Evolutionary conservation across 2,797 vertebrate genomes (phyloP).

Genomic region (Bradypus variegatus): DNA sequence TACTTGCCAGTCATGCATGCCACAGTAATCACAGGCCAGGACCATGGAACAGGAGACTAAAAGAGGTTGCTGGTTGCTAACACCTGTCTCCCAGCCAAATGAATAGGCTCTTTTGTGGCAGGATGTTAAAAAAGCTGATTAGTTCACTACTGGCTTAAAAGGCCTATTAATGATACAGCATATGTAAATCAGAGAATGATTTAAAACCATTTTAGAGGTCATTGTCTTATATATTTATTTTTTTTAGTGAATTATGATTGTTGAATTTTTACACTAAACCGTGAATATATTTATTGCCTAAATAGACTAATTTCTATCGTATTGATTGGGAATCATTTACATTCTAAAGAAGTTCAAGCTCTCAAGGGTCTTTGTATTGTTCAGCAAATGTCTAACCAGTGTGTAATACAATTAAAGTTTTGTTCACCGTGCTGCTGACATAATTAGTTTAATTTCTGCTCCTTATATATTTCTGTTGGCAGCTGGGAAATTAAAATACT

Average conservation of each 20-base stretch:
- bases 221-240: constrained; percentile 35
- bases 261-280: constrained; percentile 37
- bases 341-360: constrained; percentile 54
- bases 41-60: not conserved
- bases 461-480: constrained; percentile 61
- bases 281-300: constrained; percentile 35
- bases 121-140: constrained; percentile 51
- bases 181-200: constrained; percentile 46
- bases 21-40: not conserved
- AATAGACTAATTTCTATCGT: constrained; percentile 53
- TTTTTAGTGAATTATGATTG: constrained; percentile 27
- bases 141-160: constrained; percentile 38
- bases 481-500: constrained; percentile 66
- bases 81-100: constrained; percentile 57
- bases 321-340: constrained; percentile 61
- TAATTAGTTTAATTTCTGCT: constrained; percentile 67
- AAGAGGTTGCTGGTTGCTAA: constrained; percentile 50
- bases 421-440: constrained; percentile 59
- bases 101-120: constrained; percentile 55
- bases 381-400: constrained; percentile 52
- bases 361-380: constrained; percentile 58
- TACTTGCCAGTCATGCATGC: not conserved
- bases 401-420: constrained; percentile 68
- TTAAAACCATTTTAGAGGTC: constrained; percentile 27
- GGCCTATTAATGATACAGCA: constrained; percentile 40